phyloP scores from a whole-genome alignment of 2,888 invertebrate species.

The Euclidia mi region DNA sequence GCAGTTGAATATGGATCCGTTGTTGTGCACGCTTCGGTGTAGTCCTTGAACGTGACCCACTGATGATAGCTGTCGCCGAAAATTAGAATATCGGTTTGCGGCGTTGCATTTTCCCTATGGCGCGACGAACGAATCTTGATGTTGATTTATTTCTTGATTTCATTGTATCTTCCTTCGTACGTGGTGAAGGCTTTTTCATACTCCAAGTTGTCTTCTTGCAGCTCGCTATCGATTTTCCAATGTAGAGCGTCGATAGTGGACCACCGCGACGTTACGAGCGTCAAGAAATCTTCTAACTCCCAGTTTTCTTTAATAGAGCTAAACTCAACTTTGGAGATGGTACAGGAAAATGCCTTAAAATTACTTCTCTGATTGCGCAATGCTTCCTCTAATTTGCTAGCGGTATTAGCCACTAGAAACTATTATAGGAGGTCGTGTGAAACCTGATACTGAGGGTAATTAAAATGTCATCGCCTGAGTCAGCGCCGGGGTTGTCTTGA shows the following conservation, averaged over 20 bases:
- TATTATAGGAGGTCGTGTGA: too few relatives aligned
- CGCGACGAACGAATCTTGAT: slow-evolving; percentile 10
- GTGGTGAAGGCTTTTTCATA: not conserved
- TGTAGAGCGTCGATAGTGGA: slow-evolving; percentile 8
- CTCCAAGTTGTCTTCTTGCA: slow-evolving; percentile 5
- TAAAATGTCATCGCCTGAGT: too few relatives aligned
- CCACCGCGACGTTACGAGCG: not conserved
- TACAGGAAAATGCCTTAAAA: slow-evolving; percentile 12
- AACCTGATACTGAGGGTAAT: too few relatives aligned
- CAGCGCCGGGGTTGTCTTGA: too few relatives aligned
- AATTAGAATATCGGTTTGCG: too few relatives aligned
- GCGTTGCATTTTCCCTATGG: slow-evolving; percentile 14
- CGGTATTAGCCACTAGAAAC: too few relatives aligned
- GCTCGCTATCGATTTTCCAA: slow-evolving; percentile 16
- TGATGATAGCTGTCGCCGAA: not conserved
- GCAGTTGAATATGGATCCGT: not conserved
- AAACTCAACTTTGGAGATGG: slow-evolving; percentile 8
- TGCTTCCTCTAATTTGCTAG: slow-evolving; percentile 12
- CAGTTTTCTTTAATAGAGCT: slow-evolving; percentile 11
- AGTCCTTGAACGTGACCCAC: slow-evolving; percentile 4
- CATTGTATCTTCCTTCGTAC: slow-evolving; percentile 7
- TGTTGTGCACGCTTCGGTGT: slow-evolving; percentile 1
- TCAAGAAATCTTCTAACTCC: slow-evolving; percentile 17
- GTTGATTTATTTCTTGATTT: slow-evolving; percentile 14
- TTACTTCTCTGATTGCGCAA: slow-evolving; percentile 9